These are phyloP conservation scores for Scaptomyza cyrtandrae DNA, from an alignment of 2,888 invertebrate species.

Conservation along the genomic window DNA sequence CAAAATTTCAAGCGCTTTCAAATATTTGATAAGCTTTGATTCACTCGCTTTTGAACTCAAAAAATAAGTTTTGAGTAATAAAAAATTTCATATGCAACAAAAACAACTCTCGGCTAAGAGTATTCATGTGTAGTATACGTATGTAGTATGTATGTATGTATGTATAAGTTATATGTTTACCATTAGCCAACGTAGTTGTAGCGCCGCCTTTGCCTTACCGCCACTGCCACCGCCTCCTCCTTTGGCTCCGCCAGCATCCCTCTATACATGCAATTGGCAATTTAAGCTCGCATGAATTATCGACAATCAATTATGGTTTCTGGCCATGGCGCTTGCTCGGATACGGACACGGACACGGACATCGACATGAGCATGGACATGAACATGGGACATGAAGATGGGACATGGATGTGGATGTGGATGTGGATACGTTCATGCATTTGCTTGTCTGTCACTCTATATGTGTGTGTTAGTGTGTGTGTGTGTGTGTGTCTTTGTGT, in stretches of 20 bases:
- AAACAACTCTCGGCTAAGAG: neutral
- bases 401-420: neutral
- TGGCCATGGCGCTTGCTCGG: conserved; percentile 56
- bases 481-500: conserved; percentile 12
- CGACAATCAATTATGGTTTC: conserved; percentile 80
- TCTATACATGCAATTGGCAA: conserved; percentile 78
- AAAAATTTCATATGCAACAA: too few species aligned
- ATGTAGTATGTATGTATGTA: neutral
- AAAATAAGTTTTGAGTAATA: too few species aligned
- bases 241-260: neutral
- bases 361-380: conserved; percentile 9
- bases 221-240: neutral
- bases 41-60: too few species aligned
- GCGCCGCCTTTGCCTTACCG: conserved; percentile 12
- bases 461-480: conserved; percentile 13
- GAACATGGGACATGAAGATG: neutral
- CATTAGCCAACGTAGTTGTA: conserved; percentile 51
- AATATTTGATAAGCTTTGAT: too few species aligned
- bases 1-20: too few species aligned
- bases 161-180: conserved; percentile 53
- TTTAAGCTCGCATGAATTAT: conserved; percentile 83
- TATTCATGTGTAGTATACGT: conserved; percentile 3
- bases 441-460: conserved; percentile 15
- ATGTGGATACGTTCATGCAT: conserved; percentile 14
- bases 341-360: conserved; percentile 16